A percentile compares a stretch with the other conserved stretches of the same genome.
These are phyloP conservation scores for Deilephila elpenor DNA, from an alignment of 2,888 invertebrate genomes.

Conservation along the genomic window DNA sequence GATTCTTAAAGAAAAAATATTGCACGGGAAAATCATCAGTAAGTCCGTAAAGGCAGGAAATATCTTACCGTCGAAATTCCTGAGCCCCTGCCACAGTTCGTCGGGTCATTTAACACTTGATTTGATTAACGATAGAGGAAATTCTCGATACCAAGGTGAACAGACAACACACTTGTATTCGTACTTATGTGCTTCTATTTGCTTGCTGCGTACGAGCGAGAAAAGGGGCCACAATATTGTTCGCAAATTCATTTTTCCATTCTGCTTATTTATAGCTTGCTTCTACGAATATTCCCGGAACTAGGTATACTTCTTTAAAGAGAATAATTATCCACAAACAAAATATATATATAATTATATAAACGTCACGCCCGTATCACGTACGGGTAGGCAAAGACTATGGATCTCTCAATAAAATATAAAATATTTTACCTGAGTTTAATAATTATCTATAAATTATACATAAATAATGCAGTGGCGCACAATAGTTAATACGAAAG, in stretches of 20 bases:
- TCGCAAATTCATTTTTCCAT: slow-evolving; percentile 20
- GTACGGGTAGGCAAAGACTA: too few relatives aligned
- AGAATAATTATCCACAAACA: neutral
- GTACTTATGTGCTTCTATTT: slow-evolving; percentile 28
- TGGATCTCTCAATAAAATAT: too few relatives aligned
- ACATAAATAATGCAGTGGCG: neutral
- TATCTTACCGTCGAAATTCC: slow-evolving; percentile 62
- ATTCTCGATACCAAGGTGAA: slow-evolving; percentile 45
- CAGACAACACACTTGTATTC: slow-evolving; percentile 29
- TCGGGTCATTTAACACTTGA: slow-evolving; percentile 71
- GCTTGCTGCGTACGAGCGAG: slow-evolving; percentile 1
- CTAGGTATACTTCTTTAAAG: neutral
- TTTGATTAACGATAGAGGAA: slow-evolving; percentile 69
- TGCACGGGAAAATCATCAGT: slow-evolving; percentile 67
- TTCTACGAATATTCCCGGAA: neutral
- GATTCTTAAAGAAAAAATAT: slow-evolving; percentile 72
- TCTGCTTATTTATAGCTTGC: neutral
- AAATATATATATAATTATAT: too few relatives aligned
- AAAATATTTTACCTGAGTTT: neutral
- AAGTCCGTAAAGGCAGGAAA: slow-evolving; percentile 56
- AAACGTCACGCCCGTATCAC: too few relatives aligned
- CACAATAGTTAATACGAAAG: neutral
- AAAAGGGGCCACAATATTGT: neutral
- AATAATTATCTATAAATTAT: neutral
- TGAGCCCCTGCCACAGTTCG: slow-evolving; percentile 52